phyloP scores from a whole-genome alignment of 2,888 invertebrate species.

The Neoaliturus tenellus region DNA sequence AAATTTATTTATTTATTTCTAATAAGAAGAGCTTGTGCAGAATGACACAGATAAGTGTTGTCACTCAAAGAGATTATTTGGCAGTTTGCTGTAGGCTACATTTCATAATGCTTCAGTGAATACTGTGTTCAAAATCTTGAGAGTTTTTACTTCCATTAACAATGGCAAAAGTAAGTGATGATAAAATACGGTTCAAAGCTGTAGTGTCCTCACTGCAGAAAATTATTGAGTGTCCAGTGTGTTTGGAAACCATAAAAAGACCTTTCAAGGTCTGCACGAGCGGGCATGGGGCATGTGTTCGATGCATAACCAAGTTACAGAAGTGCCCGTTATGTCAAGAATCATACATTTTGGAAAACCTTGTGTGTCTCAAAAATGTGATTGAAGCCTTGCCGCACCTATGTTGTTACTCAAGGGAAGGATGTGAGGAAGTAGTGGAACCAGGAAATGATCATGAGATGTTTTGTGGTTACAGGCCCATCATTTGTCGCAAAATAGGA shows the following conservation, averaged over 20 bases:
- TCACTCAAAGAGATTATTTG: no score
- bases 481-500: background rate
- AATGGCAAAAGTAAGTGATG: background rate
- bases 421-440: slow-evolving; percentile 2
- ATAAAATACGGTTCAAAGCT: background rate
- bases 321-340: background rate
- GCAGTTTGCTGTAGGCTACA: no score
- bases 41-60: no score
- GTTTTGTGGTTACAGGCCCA: background rate
- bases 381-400: background rate
- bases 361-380: background rate
- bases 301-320: background rate
- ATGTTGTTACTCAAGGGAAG: background rate
- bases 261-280: background rate
- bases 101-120: no score
- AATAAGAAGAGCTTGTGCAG: no score
- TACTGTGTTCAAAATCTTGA: no score
- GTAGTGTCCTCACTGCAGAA: background rate
- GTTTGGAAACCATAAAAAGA: background rate
- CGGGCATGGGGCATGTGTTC: background rate
- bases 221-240: background rate
- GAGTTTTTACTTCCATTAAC: no score
- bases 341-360: background rate
- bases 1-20: no score
- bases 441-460: background rate